phyloP scores from a whole-genome alignment of 2,797 vertebrate genomes.

The Pantherophis vulpinus region DNA sequence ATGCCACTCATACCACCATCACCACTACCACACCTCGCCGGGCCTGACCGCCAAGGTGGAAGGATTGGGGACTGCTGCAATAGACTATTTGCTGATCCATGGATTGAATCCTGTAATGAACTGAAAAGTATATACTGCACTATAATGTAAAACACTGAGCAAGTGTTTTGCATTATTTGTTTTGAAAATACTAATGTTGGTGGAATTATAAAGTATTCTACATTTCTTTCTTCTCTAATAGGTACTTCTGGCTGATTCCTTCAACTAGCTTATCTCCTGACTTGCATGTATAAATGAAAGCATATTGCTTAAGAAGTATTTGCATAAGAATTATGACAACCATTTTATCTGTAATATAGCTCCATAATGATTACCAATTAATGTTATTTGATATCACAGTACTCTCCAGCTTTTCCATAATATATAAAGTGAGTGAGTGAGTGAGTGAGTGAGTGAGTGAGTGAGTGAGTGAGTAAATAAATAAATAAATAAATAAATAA shows the following conservation, averaged over 20 bases:
- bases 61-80: no score
- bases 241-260: neutral
- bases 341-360: slow-evolving; percentile 18
- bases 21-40: no score
- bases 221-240: neutral
- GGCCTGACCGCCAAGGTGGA: no score
- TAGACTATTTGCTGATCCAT: neutral
- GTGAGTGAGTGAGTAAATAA: accelerated
- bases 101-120: neutral
- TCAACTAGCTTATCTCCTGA: neutral
- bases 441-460: no score
- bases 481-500: neutral
- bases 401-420: slow-evolving; percentile 32
- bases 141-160: neutral
- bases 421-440: neutral
- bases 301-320: neutral
- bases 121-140: neutral
- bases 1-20: no score
- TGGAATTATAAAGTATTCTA: neutral
- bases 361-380: slow-evolving; percentile 10
- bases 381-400: slow-evolving; percentile 23
- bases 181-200: neutral
- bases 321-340: neutral
- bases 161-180: neutral
- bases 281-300: neutral